phyloP scores from a whole-genome alignment of 2,888 invertebrate genomes.

The Diarsia dahlii region DNA sequence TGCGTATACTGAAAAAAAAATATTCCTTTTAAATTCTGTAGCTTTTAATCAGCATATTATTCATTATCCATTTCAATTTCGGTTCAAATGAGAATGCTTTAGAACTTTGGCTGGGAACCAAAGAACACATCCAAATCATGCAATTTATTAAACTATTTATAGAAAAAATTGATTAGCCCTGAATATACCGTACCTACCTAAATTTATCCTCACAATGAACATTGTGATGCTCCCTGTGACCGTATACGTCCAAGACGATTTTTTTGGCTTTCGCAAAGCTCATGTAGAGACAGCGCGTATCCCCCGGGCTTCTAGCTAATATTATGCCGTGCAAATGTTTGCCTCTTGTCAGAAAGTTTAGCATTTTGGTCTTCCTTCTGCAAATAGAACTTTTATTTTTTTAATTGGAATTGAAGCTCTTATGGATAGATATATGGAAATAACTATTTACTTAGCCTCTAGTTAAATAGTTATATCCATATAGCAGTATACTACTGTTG shows the following conservation, averaged over 20 bases:
- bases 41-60: too few species aligned
- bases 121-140: too few species aligned
- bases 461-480: too few species aligned
- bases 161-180: too few species aligned
- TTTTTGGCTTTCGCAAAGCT: slow-evolving; percentile 72
- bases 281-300: slow-evolving; percentile 72
- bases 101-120: too few species aligned
- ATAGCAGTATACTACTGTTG: neutral
- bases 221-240: slow-evolving; percentile 54
- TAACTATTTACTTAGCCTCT: too few species aligned
- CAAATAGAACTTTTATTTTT: slow-evolving; percentile 31
- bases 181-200: slow-evolving; percentile 32
- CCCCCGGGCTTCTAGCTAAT: slow-evolving; percentile 72
- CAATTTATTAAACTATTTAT: too few species aligned
- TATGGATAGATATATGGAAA: too few species aligned
- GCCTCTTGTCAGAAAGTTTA: slow-evolving; percentile 64
- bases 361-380: slow-evolving; percentile 57
- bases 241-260: slow-evolving; percentile 79
- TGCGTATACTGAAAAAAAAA: slow-evolving; percentile 73
- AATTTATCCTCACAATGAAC: slow-evolving; percentile 31
- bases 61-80: too few species aligned
- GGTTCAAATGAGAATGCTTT: too few species aligned
- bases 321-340: slow-evolving; percentile 66
- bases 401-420: neutral
- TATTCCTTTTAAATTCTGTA: neutral